Conservation (phyloP, 2,797 vertebrate species). For the Falco novaeseelandiae region DNA sequence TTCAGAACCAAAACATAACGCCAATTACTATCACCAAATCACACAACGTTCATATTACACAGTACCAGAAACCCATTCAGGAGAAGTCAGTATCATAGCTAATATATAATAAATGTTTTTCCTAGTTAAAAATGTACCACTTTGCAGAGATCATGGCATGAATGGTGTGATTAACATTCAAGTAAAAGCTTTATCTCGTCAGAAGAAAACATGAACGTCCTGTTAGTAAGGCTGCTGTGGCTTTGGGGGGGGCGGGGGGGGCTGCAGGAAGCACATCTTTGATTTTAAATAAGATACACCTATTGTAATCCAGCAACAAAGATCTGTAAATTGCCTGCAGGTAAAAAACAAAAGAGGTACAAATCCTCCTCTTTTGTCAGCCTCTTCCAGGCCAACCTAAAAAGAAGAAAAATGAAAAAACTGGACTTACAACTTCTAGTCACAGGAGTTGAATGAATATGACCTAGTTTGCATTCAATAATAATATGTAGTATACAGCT, state of each 20-base stretch:
- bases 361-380: background rate
- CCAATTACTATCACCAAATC: background rate
- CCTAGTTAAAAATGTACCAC: constrained; percentile 7
- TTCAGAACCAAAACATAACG: background rate
- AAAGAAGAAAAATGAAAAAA: background rate
- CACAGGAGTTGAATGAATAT: background rate
- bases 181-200: constrained; percentile 29
- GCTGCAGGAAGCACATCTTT: background rate
- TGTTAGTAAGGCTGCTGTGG: background rate
- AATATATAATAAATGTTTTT: constrained; percentile 10
- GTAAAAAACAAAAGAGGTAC: background rate
- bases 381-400: background rate
- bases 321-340: background rate
- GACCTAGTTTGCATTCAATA: background rate
- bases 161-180: constrained; percentile 30
- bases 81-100: background rate
- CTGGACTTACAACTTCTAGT: background rate
- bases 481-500: background rate
- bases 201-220: constrained; percentile 6
- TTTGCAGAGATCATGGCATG: background rate
- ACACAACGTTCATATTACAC: background rate
- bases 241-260: background rate
- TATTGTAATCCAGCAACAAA: background rate
- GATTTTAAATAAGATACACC: background rate
- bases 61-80: background rate